Conservation (phyloP, 2,888 invertebrate genomes). For the Pegoplata infirma region DNA sequence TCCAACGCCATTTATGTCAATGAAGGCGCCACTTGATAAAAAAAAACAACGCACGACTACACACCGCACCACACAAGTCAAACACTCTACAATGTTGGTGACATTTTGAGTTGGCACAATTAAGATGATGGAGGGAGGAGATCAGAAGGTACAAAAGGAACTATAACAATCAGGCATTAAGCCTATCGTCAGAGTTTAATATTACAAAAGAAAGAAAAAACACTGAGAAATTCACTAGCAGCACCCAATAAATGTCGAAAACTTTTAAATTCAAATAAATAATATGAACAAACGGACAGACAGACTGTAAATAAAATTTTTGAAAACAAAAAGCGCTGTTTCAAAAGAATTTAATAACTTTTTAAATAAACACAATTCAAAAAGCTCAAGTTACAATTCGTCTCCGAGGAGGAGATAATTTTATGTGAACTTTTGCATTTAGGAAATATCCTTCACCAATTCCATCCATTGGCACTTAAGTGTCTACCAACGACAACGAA, state of each 20-base stretch:
- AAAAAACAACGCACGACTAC: constrained; percentile 8
- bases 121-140: neutral
- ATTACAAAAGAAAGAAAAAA: constrained; percentile 16
- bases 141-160: neutral
- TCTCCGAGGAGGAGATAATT: constrained; percentile 24
- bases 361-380: constrained; percentile 45
- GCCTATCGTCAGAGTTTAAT: constrained; percentile 35
- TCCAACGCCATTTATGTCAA: constrained; percentile 52
- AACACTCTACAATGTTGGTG: constrained; percentile 15
- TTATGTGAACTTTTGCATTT: constrained; percentile 23
- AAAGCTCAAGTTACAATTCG: constrained; percentile 22
- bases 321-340: neutral
- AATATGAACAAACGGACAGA: constrained; percentile 7
- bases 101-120: constrained; percentile 11
- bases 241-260: constrained; percentile 44
- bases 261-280: constrained; percentile 42
- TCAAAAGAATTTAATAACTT: constrained; percentile 44
- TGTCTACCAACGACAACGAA: constrained; percentile 21
- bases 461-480: constrained; percentile 47
- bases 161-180: constrained; percentile 17
- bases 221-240: constrained; percentile 25
- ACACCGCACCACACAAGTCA: constrained; percentile 8
- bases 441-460: constrained; percentile 41
- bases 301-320: constrained; percentile 5
- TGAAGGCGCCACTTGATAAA: constrained; percentile 51